These are phyloP conservation scores for Epizoanthus fatuus DNA, from an alignment of 92 coral and sea anemone species.

Conservation along the genomic window DNA sequence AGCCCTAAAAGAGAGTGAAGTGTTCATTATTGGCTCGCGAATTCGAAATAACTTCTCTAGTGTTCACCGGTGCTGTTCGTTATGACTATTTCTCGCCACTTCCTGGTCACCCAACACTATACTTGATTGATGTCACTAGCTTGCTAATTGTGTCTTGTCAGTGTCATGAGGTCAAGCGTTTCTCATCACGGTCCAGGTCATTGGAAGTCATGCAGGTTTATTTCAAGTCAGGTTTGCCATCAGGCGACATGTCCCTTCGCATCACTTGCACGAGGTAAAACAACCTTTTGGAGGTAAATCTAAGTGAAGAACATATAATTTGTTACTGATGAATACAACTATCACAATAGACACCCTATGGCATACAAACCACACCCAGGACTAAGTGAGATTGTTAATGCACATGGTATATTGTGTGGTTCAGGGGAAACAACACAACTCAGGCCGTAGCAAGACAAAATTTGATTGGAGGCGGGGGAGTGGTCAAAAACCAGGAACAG, in stretches of 20 bases:
- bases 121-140: no score
- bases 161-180: not conserved
- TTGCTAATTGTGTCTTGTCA: not conserved
- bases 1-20: not conserved
- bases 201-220: slow-evolving; percentile 32
- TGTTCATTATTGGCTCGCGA: no score
- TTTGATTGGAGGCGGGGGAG: no score
- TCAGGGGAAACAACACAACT: no score
- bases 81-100: not conserved
- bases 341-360: no score
- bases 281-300: slow-evolving; percentile 80
- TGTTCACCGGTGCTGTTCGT: not conserved
- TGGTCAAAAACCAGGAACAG: no score
- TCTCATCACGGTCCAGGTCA: slow-evolving; percentile 29
- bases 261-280: slow-evolving; percentile 72
- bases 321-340: no score
- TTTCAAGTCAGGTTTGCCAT: slow-evolving; percentile 18
- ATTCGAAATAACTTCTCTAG: not conserved
- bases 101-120: not conserved
- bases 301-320: slow-evolving; percentile 2
- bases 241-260: slow-evolving; percentile 10
- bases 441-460: no score
- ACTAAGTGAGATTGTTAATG: not conserved
- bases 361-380: not conserved
- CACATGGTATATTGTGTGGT: no score